phyloP scores from a whole-genome alignment of 2,888 invertebrate species.

The Abrostola tripartita region DNA sequence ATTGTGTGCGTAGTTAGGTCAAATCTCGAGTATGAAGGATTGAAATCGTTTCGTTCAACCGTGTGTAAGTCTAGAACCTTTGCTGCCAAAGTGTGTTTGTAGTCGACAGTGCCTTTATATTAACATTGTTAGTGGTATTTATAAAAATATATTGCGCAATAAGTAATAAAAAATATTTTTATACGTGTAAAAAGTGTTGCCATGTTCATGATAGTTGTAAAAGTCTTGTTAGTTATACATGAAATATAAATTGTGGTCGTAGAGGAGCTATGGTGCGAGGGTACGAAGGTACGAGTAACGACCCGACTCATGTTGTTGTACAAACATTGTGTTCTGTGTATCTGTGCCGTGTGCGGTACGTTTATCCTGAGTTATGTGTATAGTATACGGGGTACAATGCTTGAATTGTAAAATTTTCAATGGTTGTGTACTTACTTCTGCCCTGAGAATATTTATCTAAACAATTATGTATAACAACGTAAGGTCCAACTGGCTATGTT shows the following conservation, averaged over 20 bases:
- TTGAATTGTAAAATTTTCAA: constrained; percentile 70
- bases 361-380: constrained; percentile 41
- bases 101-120: constrained; percentile 88
- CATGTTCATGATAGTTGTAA: constrained; percentile 84
- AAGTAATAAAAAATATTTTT: constrained; percentile 83
- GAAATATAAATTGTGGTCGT: constrained; percentile 55
- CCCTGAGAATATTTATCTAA: constrained; percentile 60
- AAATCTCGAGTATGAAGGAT: constrained; percentile 69
- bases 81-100: constrained; percentile 89
- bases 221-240: constrained; percentile 68
- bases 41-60: constrained; percentile 69
- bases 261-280: constrained; percentile 1
- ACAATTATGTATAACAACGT: constrained; percentile 59
- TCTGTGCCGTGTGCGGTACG: constrained; percentile 52
- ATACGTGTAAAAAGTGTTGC: constrained; percentile 87
- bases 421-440: constrained; percentile 87
- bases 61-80: constrained; percentile 77
- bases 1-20: constrained; percentile 72
- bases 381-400: constrained; percentile 65
- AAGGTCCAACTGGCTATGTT: constrained; percentile 67
- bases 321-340: constrained; percentile 53
- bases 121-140: constrained; percentile 83
- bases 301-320: constrained; percentile 56
- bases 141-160: constrained; percentile 84
- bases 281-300: constrained; percentile 42